A percentile compares a stretch with the other conserved stretches of the same genome.
Conservation (phyloP, 2,888 invertebrate species). For the Mythimna albipuncta region DNA sequence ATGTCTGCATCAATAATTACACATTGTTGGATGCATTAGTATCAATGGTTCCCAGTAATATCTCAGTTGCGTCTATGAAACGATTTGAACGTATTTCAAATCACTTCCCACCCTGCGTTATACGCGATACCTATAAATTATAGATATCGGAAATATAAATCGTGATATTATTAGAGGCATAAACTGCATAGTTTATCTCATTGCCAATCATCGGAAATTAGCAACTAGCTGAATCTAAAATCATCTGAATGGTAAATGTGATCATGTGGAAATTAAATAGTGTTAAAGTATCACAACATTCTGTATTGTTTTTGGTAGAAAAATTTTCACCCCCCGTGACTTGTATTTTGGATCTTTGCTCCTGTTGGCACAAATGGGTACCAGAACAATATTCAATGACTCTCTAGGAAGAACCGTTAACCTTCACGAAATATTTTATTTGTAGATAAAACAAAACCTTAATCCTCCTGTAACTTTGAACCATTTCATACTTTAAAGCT, state of each 20-base stretch:
- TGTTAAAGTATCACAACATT: not conserved
- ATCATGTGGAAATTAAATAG: slow-evolving; percentile 17
- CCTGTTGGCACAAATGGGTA: not conserved
- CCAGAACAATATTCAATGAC: not conserved
- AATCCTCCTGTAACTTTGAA: not conserved
- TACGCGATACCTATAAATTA: slow-evolving; percentile 35
- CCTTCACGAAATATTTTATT: not conserved
- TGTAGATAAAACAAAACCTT: not conserved
- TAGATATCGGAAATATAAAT: slow-evolving; percentile 48
- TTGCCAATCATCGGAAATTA: slow-evolving; percentile 56
- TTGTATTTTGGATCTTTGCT: not conserved
- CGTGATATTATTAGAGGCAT: slow-evolving; percentile 39
- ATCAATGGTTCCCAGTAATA: not conserved
- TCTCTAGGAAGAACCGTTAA: not conserved
- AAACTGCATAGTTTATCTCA: slow-evolving; percentile 50
- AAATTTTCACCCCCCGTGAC: not conserved
- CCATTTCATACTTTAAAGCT: not conserved
- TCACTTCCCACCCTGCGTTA: slow-evolving; percentile 9
- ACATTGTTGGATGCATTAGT: too few relatives aligned
- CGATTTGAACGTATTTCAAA: slow-evolving; percentile 11
- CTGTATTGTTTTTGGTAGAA: not conserved
- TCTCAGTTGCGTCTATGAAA: slow-evolving; percentile 1
- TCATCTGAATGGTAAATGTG: slow-evolving; percentile 29
- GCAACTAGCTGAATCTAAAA: not conserved
- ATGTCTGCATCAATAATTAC: too few relatives aligned